Percentiles rank a stretch among this genome's conserved stretches.
Conservation (phyloP, 2,113 vertebrate genomes). For the Apaloderma vittatum region DNA sequence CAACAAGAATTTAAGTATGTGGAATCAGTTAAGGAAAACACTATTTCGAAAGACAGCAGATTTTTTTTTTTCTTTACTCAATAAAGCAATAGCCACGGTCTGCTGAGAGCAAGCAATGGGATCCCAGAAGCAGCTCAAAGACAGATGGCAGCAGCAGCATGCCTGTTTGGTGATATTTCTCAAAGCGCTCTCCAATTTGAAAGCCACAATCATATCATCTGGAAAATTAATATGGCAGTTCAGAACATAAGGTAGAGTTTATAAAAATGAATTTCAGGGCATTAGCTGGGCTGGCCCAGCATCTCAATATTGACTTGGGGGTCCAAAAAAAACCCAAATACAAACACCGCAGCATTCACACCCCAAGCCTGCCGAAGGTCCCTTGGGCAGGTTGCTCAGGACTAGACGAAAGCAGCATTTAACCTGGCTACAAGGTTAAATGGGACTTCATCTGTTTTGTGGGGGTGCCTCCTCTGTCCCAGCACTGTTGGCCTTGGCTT, state of each 20-base stretch:
- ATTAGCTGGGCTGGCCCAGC: not conserved
- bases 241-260: not conserved
- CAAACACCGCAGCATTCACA: not conserved
- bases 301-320: not conserved
- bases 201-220: conserved; percentile 32
- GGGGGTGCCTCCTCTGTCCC: not conserved
- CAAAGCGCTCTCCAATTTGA: conserved; percentile 13
- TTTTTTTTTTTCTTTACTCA: not conserved
- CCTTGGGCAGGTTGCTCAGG: not conserved
- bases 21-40: not conserved
- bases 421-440: not conserved
- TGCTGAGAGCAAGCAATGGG: conserved; percentile 6
- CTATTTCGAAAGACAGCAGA: not conserved
- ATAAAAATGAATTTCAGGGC: not conserved
- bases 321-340: not conserved
- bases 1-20: not conserved
- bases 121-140: conserved; percentile 57
- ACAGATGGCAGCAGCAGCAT: conserved; percentile 59
- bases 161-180: conserved; percentile 5
- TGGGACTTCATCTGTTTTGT: not conserved
- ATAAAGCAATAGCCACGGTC: not conserved
- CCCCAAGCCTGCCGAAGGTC: not conserved
- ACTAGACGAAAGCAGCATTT: not conserved
- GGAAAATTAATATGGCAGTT: conserved; percentile 40
- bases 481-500: not conserved